Evolutionary conservation across 2,113 vertebrate species (phyloP).

Genomic region (Hemiprocne comata): DNA sequence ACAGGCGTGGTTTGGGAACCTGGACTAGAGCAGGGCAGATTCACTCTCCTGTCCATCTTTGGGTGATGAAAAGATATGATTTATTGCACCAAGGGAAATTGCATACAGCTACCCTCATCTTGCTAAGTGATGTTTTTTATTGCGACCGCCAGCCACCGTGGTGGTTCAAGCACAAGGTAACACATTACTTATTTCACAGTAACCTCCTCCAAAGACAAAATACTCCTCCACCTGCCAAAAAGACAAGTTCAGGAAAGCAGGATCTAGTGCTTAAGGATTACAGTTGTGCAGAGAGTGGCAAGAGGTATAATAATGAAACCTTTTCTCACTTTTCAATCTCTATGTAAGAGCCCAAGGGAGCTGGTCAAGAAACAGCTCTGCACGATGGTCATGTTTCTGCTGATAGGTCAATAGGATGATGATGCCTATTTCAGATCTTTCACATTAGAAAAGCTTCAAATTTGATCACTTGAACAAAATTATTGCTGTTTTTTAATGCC

Average conservation of each 20-base stretch:
- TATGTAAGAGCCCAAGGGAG: not conserved
- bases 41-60: not conserved
- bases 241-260: not conserved
- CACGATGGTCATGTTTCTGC: not conserved
- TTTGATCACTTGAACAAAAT: not conserved
- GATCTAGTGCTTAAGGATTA: not conserved
- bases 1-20: not conserved
- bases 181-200: not conserved
- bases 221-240: not conserved
- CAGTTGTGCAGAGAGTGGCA: not conserved
- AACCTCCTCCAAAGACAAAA: slow-evolving; percentile 28
- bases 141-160: not conserved
- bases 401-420: not conserved
- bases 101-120: not conserved
- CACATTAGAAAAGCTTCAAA: slow-evolving; percentile 8
- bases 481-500: not conserved
- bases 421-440: not conserved
- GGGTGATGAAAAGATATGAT: slow-evolving; percentile 24
- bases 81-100: slow-evolving; percentile 8
- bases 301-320: not conserved
- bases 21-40: not conserved
- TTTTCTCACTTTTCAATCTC: not conserved
- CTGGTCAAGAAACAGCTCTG: not conserved
- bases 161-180: not conserved
- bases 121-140: not conserved